phyloP scores from a whole-genome alignment of 2,888 invertebrate species.

The Eupeodes luniger region DNA sequence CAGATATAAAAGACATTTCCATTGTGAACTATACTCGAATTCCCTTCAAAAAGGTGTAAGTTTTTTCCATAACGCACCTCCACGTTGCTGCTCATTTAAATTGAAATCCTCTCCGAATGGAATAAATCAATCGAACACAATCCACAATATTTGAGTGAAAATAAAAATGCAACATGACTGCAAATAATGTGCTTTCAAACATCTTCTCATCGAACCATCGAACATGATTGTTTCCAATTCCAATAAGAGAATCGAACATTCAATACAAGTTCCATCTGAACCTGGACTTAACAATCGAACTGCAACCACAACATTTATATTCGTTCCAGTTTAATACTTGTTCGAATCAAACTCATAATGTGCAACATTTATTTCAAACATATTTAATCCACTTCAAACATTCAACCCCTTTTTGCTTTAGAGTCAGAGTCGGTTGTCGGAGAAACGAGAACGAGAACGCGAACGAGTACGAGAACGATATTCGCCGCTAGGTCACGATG shows the following conservation, averaged over 20 bases:
- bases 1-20: neutral
- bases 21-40: neutral
- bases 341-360: slow-evolving; percentile 1
- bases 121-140: neutral
- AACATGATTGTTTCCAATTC: neutral
- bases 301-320: neutral
- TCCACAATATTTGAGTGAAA: slow-evolving; percentile 6
- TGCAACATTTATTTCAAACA: neutral
- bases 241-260: neutral
- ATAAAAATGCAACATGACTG: neutral
- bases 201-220: neutral
- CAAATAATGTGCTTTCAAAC: neutral
- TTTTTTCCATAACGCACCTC: neutral
- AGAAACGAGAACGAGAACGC: neutral
- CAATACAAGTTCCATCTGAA: neutral
- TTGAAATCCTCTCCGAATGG: neutral
- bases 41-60: neutral
- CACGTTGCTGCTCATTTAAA: neutral
- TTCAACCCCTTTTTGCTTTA: slow-evolving; percentile 46
- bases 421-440: neutral
- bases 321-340: neutral
- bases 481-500: slow-evolving; percentile 65
- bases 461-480: slow-evolving; percentile 7
- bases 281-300: neutral
- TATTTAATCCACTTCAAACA: slow-evolving; percentile 3